Percentiles rank a stretch among this genome's conserved stretches.
phyloP scores from a whole-genome alignment of 2,888 invertebrate genomes.

The Synergus gifuensis region DNA sequence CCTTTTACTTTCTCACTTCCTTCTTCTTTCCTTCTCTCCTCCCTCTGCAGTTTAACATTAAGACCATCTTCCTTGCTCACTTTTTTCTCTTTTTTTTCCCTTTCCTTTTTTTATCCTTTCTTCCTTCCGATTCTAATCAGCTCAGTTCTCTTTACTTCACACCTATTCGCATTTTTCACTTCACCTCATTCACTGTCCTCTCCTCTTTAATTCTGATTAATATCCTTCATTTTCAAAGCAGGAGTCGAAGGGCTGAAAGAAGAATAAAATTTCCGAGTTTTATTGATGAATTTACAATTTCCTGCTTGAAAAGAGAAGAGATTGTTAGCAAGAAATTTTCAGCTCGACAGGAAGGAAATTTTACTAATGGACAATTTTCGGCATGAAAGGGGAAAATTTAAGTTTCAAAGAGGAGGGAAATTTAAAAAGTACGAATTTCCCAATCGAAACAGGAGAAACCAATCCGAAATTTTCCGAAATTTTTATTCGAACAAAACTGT shows the following conservation, averaged over 20 bases:
- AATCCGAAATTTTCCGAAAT: too few species aligned
- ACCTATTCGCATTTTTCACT: slow-evolving; percentile 36
- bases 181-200: slow-evolving; percentile 16
- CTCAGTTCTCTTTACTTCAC: slow-evolving; percentile 53
- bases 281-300: background rate
- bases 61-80: background rate
- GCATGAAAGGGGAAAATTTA: background rate
- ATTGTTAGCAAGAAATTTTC: background rate
- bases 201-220: background rate
- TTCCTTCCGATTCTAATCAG: slow-evolving; percentile 38
- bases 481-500: too few species aligned
- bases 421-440: background rate
- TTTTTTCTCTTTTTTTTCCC: slow-evolving; percentile 17
- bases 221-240: slow-evolving; percentile 16
- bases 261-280: slow-evolving; percentile 1
- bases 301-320: background rate
- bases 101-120: slow-evolving; percentile 28
- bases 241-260: background rate
- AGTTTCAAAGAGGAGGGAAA: background rate
- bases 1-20: slow-evolving; percentile 18
- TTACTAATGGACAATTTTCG: background rate
- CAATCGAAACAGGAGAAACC: too few species aligned
- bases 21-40: slow-evolving; percentile 14
- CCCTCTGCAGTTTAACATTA: slow-evolving; percentile 14
- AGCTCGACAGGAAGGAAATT: background rate